A percentile compares a stretch with the other conserved stretches of the same genome.
These are phyloP conservation scores for Phaedon cochleariae DNA, from an alignment of 2,888 invertebrate species.

Conservation along the genomic window DNA sequence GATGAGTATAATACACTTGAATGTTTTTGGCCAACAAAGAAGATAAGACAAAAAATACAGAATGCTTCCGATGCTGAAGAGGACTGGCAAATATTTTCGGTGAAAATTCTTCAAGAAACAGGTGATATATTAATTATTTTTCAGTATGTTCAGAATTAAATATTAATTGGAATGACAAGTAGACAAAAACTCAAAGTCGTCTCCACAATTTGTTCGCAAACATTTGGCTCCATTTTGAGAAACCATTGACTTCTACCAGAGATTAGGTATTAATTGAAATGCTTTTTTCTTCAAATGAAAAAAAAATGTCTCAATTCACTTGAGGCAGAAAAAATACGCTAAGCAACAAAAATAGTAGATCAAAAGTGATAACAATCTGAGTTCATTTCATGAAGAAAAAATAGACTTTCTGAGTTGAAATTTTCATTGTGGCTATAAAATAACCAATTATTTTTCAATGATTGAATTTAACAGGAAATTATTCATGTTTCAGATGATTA, in stretches of 20 bases:
- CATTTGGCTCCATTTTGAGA: neutral
- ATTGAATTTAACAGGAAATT: neutral
- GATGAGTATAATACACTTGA: conserved; percentile 1
- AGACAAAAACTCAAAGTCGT: too few species aligned
- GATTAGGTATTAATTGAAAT: too few species aligned
- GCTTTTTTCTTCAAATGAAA: too few species aligned
- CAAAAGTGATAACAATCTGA: neutral
- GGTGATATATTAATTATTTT: too few species aligned
- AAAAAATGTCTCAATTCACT: neutral
- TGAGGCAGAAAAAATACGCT: too few species aligned
- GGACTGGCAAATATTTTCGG: neutral
- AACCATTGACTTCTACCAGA: neutral
- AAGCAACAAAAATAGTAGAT: neutral
- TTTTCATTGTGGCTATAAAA: neutral
- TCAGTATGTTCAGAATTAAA: too few species aligned
- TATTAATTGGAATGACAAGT: too few species aligned
- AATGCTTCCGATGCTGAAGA: neutral
- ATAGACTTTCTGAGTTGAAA: neutral
- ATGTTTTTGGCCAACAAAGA: conserved; percentile 6
- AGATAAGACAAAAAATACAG: neutral
- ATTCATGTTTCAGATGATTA: too few species aligned
- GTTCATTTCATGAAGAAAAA: neutral
- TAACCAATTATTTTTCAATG: neutral
- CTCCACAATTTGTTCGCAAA: neutral
- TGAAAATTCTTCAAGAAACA: conserved; percentile 5